Base-by-base conservation (phyloP, 2,888 invertebrate genomes). In the Apeira syringaria region DNA sequence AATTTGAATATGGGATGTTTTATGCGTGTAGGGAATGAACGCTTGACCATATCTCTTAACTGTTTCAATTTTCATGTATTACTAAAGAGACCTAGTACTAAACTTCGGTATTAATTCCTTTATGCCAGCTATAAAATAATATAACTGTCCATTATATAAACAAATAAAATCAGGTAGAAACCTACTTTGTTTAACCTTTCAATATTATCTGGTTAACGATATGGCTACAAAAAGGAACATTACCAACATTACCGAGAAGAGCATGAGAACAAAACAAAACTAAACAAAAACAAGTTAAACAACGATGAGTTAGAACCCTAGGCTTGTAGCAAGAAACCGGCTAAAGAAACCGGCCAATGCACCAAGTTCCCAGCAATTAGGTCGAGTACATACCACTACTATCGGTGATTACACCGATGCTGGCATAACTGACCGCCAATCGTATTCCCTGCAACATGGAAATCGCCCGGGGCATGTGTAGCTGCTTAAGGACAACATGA, bases 301-400 rank as follows among this genome's bases (percentile, higher is more conserved):
- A 7, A 30, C 31, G 26, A 11, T 29, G 8, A 22, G 4, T n/a
- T 12, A 39, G 18, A 26, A 13, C 32, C 22, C 8, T 20, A 33
- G 27, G 15, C 24, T 33, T 25, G 15, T 8, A 36, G 31, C 36
- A 43, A 43, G 31, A 43, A 36, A 32, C n/a, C n/a, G n/a, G n/a
- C n/a, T n/a, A n/a, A n/a, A n/a, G n/a, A n/a, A n/a, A 32, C 32
- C 12, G 22, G 15, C 32, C 28, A 32, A 28, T 36, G 25, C 26
- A 18, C 9, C 18, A 43, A 24, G 24, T 39, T 45, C 45, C 34
- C 45, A 45, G 34, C 39, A 35, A 45, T 39, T 45, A 35, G 31
- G 27, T 15, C 6, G 20, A 39, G 25, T 5, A 22, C 20, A 25
- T 18, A 36, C 20, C 25, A 13, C 12, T 26, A n/a, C n/a, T n/a